Percentiles rank a stretch among this genome's conserved stretches.
These are phyloP conservation scores for Drosophila niveifrons DNA, from an alignment of 2,888 invertebrate genomes.

Conservation along the genomic window DNA sequence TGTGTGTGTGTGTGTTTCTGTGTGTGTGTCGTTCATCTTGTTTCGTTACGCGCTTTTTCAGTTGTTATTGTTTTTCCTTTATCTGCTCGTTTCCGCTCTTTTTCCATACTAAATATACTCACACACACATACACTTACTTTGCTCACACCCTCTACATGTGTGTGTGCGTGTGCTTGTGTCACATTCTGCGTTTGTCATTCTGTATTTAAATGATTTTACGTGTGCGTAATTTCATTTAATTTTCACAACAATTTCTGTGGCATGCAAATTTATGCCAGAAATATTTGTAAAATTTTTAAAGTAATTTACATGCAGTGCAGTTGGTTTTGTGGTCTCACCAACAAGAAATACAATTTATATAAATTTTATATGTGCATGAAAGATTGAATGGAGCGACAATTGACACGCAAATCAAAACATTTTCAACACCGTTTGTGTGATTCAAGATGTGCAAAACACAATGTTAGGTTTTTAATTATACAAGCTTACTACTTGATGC, in stretches of 20 bases:
- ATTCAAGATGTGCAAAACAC: not conserved
- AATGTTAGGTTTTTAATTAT: not conserved
- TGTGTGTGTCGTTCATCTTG: conserved; percentile 51
- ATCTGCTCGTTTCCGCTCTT: conserved; percentile 37
- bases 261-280: conserved; percentile 69
- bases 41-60: conserved; percentile 57
- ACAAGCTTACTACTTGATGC: not conserved
- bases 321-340: conserved; percentile 45
- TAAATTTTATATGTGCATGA: conserved; percentile 2
- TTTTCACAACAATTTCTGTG: conserved; percentile 60
- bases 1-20: conserved; percentile 31
- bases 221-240: conserved; percentile 70
- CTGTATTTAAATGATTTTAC: conserved; percentile 64
- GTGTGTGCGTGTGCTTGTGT: conserved; percentile 17
- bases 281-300: conserved; percentile 73
- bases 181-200: conserved; percentile 59
- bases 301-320: conserved; percentile 53
- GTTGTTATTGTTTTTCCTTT: conserved; percentile 62
- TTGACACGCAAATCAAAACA: not conserved
- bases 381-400: not conserved
- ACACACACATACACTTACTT: conserved; percentile 1
- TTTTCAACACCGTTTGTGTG: not conserved
- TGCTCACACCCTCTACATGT: not conserved
- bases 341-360: conserved; percentile 4
- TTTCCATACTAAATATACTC: conserved; percentile 31